A percentile compares a stretch with the other conserved stretches of the same genome.
phyloP scores from a whole-genome alignment of 1,140 invertebrate species.

The Drosophila nigrodunni region DNA sequence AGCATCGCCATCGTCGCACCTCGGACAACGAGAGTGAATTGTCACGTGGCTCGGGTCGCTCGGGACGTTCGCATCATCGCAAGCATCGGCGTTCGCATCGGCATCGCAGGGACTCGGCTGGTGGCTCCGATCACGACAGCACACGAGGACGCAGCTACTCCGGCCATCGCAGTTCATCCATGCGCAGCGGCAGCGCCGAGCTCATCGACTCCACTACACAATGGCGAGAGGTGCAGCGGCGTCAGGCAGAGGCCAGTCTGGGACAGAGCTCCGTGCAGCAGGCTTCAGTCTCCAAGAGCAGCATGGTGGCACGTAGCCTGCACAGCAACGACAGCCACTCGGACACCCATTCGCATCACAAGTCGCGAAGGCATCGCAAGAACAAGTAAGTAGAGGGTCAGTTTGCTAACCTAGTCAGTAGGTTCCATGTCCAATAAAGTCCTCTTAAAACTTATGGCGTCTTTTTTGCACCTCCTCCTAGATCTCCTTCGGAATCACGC shows the following conservation, averaged over 20 bases:
- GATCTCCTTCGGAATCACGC: slow-evolving; percentile 88
- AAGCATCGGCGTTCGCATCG: slow-evolving; percentile 89
- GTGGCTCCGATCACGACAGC: slow-evolving; percentile 86
- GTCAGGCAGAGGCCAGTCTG: slow-evolving; percentile 87
- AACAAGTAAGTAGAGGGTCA: slow-evolving; percentile 86
- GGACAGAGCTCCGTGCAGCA: slow-evolving; percentile 87
- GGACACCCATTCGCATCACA: slow-evolving; percentile 85
- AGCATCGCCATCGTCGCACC: slow-evolving; percentile 90
- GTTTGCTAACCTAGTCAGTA: too few relatives aligned
- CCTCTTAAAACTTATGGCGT: too few relatives aligned
- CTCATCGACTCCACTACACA: slow-evolving; percentile 94
- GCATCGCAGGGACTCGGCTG: slow-evolving; percentile 86
- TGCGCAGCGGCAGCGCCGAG: slow-evolving; percentile 86
- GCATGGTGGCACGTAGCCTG: slow-evolving; percentile 84
- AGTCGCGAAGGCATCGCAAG: slow-evolving; percentile 88
- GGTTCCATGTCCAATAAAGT: too few relatives aligned
- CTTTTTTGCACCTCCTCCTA: neutral
- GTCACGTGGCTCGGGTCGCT: slow-evolving; percentile 91
- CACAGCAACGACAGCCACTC: slow-evolving; percentile 86
- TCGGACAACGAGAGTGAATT: slow-evolving; percentile 96
- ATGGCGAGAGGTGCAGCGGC: slow-evolving; percentile 93
- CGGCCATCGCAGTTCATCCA: slow-evolving; percentile 81
- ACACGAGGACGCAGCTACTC: slow-evolving; percentile 85
- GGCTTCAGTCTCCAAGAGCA: slow-evolving; percentile 87
- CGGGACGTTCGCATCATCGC: slow-evolving; percentile 86